phyloP scores from a whole-genome alignment of 1,140 invertebrate species.

The Mya arenaria region DNA sequence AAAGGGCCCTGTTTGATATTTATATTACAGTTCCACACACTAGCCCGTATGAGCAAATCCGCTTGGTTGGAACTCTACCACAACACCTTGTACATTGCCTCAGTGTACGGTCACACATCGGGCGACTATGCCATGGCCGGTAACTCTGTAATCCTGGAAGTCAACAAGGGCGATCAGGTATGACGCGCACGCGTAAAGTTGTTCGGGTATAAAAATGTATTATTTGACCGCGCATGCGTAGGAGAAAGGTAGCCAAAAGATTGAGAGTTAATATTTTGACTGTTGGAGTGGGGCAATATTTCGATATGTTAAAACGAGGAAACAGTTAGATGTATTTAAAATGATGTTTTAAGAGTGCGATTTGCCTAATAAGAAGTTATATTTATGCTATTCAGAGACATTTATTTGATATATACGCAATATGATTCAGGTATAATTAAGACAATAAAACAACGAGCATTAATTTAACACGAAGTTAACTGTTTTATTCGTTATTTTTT shows the following conservation, averaged over 20 bases:
- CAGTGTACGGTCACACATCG: constrained; percentile 32
- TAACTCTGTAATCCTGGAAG: constrained; percentile 38
- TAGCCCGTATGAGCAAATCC: constrained; percentile 21
- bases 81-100: constrained; percentile 31
- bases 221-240: not conserved
- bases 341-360: too few relatives aligned
- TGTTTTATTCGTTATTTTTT: too few relatives aligned
- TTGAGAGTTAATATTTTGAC: not conserved
- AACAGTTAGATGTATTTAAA: too few relatives aligned
- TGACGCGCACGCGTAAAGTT: not conserved
- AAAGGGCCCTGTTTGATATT: too few relatives aligned
- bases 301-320: too few relatives aligned
- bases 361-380: too few relatives aligned
- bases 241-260: not conserved
- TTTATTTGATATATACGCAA: too few relatives aligned
- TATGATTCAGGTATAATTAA: too few relatives aligned
- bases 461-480: too few relatives aligned
- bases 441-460: too few relatives aligned
- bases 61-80: constrained; percentile 50
- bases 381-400: too few relatives aligned
- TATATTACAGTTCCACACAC: constrained; percentile 39
- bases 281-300: not conserved
- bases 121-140: constrained; percentile 23
- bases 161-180: constrained; percentile 38
- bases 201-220: not conserved